Percentiles rank a stretch among this genome's conserved stretches.
phyloP scores from a whole-genome alignment of 2,113 vertebrate genomes.

The Hemiscyllium ocellatum region DNA sequence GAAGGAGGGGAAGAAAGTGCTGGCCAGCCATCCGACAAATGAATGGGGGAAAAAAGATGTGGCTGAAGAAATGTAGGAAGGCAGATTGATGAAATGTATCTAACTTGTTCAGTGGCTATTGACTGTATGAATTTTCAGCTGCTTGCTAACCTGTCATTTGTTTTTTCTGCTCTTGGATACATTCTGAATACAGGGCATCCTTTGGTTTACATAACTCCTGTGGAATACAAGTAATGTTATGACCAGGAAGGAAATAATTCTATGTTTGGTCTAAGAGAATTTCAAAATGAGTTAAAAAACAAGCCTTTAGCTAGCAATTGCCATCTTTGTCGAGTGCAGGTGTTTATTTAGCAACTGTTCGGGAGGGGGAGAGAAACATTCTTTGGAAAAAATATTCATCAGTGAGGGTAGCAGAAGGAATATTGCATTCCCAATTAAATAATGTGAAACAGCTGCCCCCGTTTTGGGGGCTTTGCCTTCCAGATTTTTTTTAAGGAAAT shows the following conservation, averaged over 20 bases:
- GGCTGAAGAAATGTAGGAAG: neutral
- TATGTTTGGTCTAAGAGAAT: neutral
- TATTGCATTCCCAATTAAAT: conserved; percentile 24
- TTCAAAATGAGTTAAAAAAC: neutral
- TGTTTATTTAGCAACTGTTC: neutral
- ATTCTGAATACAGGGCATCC: neutral
- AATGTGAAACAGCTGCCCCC: conserved; percentile 17
- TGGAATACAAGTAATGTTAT: neutral
- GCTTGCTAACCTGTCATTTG: neutral
- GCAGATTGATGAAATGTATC: neutral
- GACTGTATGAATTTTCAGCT: neutral
- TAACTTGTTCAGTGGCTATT: neutral
- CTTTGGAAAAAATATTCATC: neutral
- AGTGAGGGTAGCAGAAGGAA: conserved; percentile 13
- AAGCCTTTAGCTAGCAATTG: neutral
- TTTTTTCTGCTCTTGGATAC: neutral
- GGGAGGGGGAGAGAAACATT: neutral
- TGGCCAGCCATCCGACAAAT: too few relatives aligned
- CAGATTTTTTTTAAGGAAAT: neutral
- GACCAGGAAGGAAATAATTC: neutral
- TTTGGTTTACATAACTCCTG: neutral
- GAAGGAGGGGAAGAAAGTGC: too few relatives aligned
- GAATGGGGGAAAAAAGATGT: too few relatives aligned
- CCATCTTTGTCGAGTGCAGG: neutral
- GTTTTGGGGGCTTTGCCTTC: neutral